Percentiles rank a stretch among this genome's conserved stretches.
phyloP scores from a whole-genome alignment of 1,140 invertebrate genomes.

The Trigoniulus corallinus region DNA sequence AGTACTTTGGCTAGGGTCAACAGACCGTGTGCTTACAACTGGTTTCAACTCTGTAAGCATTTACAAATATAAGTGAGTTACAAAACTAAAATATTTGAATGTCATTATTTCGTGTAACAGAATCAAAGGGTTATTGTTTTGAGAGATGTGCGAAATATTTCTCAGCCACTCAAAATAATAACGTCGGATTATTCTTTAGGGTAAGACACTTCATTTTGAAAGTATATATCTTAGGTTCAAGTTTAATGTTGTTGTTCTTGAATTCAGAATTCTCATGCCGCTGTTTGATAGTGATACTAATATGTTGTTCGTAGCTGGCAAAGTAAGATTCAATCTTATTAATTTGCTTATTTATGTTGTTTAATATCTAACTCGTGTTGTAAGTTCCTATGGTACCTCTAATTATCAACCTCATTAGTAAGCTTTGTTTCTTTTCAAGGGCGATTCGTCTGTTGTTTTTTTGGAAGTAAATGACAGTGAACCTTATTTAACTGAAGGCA shows the following conservation, averaged over 20 bases:
- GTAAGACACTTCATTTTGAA: constrained; percentile 27
- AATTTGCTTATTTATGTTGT: background rate
- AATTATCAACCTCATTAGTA: constrained; percentile 1
- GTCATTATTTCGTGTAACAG: too few species aligned
- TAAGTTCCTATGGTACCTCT: too few species aligned
- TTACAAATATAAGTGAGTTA: background rate
- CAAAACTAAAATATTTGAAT: constrained; percentile 44
- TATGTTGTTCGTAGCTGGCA: constrained; percentile 86
- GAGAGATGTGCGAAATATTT: constrained; percentile 65
- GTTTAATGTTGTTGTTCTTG: too few species aligned
- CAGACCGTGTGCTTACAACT: constrained; percentile 62
- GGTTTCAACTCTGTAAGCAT: constrained; percentile 36
- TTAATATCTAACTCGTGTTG: background rate
- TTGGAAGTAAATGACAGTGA: constrained; percentile 68
- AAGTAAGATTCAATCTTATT: constrained; percentile 25
- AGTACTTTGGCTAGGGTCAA: constrained; percentile 71
- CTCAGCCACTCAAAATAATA: constrained; percentile 53
- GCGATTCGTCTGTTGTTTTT: constrained; percentile 69
- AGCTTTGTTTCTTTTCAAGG: constrained; percentile 21
- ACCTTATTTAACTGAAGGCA: constrained; percentile 46
- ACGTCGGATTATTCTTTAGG: constrained; percentile 79
- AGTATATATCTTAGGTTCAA: too few species aligned
- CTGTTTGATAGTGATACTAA: constrained; percentile 78
- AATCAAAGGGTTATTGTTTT: too few species aligned
- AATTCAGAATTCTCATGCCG: constrained; percentile 62